Evolutionary conservation across 2,797 vertebrate species (phyloP).

Genomic region (Peromyscus aztecus): DNA sequence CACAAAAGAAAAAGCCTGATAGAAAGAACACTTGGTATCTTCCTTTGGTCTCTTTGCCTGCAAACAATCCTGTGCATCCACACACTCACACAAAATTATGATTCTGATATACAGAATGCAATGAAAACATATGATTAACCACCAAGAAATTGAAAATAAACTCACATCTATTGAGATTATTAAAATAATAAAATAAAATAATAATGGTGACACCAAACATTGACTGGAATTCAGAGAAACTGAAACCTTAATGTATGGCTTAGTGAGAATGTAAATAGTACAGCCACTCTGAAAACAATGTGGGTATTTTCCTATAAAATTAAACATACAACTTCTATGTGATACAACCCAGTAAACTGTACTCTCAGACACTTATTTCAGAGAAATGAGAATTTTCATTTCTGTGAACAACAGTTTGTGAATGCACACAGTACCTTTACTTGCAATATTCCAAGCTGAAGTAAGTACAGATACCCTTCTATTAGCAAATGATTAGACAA

Average conservation of each 20-base stretch:
- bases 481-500: background rate
- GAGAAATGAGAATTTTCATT: background rate
- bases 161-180: background rate
- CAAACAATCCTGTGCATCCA: background rate
- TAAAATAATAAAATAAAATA: constrained; percentile 24
- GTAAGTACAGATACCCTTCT: background rate
- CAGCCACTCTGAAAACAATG: background rate
- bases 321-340: background rate
- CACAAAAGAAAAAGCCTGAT: background rate
- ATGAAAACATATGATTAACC: background rate
- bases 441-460: background rate
- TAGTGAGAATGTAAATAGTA: constrained; percentile 4
- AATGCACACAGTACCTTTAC: background rate
- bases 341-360: background rate
- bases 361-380: background rate
- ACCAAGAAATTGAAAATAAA: constrained; percentile 21
- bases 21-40: background rate
- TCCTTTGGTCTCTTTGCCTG: background rate
- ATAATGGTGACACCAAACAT: background rate
- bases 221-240: background rate
- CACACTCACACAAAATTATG: background rate
- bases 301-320: constrained; percentile 33
- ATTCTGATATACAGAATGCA: background rate
- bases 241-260: background rate
- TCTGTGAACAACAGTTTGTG: background rate